Base-by-base conservation (phyloP, 2,888 invertebrate genomes). In the Aleiodes leptofemur region DNA sequence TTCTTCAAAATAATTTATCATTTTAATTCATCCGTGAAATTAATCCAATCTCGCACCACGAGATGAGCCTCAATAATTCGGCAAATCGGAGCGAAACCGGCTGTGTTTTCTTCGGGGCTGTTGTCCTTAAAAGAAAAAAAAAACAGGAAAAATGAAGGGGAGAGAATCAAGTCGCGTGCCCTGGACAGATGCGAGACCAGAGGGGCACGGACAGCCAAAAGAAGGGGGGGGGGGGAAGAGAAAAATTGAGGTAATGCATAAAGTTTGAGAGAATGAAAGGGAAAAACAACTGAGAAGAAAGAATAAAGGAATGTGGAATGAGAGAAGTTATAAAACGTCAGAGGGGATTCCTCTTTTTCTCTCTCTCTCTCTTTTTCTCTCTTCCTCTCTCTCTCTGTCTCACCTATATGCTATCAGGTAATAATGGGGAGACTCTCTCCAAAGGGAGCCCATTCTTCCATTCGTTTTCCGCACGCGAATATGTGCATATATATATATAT, bases 111-210 rank as follows among this genome's bases (percentile, higher is more conserved):
- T 74, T 74, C 71, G 11, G 73, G 59, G 50, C 43, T 57, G 69
- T 69, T 57, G 69, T 68, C 50, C 74, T 69, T 64, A 50, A 16
- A 64, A 23, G 8, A 50, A 66, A 68, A 31, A 68, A 29, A 34
- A 68, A 31, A 68, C n/a, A 34, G 23, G 23, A 38, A 13, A 43
- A 14, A 23, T 9, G 14, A 16, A 61, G 64, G 66, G 76, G 57
- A 16, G 48, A 71, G 51, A 56, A 75, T 77, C 74, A 79, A 82
- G 81, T 83, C 83, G 84, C 85, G 84, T 85, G 83, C 83, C 82
- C 81, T 76, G 80, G 57, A 83, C 86, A 87, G 87, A 87, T 86
- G 86, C 82, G 74, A 77, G 80, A 53, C 70, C 66, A 77, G 78
- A 72, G 77, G 69, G 73, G 76, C 76, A 72, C 77, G 69, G 69